Conservation (phyloP, 2,797 vertebrate species). For the Choloepus didactylus region DNA sequence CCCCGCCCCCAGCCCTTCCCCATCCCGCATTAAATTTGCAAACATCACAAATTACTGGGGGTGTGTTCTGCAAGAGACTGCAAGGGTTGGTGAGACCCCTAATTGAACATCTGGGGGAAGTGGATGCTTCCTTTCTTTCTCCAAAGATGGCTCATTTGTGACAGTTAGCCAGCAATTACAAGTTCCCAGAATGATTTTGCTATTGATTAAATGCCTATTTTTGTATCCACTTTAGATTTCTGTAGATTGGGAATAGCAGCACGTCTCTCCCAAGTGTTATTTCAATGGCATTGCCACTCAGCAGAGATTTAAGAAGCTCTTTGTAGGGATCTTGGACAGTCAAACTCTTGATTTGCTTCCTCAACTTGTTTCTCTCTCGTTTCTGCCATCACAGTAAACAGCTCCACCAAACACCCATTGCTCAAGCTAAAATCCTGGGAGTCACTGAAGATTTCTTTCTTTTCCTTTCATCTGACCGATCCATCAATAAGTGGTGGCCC, state of each 20-base stretch:
- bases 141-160: neutral
- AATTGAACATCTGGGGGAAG: accelerated
- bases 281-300: neutral
- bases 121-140: neutral
- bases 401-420: neutral
- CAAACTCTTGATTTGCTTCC: neutral
- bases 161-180: neutral
- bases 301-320: neutral
- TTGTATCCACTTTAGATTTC: conserved; percentile 5
- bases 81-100: accelerated
- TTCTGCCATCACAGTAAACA: neutral
- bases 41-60: neutral
- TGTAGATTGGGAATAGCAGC: neutral
- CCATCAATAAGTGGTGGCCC: too few species aligned
- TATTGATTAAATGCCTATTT: conserved; percentile 3
- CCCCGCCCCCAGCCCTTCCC: neutral
- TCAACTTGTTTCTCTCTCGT: neutral
- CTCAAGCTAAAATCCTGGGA: neutral
- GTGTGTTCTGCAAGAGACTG: neutral
- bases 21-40: neutral
- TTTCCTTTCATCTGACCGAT: neutral
- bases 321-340: neutral
- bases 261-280: neutral
- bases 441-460: neutral
- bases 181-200: neutral